phyloP scores from a whole-genome alignment of 1,140 invertebrate genomes.

The Papilio dardanus region DNA sequence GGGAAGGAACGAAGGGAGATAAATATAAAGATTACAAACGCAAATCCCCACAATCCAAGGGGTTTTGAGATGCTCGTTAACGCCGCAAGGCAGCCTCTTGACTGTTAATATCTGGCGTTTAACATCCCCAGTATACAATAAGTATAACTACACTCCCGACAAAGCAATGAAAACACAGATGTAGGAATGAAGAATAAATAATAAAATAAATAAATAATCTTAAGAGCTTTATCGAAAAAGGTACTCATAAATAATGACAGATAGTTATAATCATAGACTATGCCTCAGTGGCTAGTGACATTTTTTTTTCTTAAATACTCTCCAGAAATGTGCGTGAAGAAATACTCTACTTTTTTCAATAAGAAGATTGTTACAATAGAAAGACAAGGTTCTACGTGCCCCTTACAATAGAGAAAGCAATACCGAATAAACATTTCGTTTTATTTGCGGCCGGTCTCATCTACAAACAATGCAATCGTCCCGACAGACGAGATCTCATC shows the following conservation, averaged over 20 bases:
- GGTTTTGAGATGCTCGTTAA: constrained; percentile 30
- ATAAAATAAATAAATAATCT: too few relatives aligned
- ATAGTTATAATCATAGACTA: too few relatives aligned
- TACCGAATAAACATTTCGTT: constrained; percentile 49
- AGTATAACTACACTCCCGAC: neutral
- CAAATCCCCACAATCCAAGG: constrained; percentile 31
- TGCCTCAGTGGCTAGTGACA: too few relatives aligned
- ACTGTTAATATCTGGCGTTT: constrained; percentile 30
- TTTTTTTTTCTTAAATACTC: too few relatives aligned
- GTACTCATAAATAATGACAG: too few relatives aligned
- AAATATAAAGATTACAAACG: constrained; percentile 30
- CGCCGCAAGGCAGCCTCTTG: constrained; percentile 32
- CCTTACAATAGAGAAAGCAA: constrained; percentile 47
- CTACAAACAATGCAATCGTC: constrained; percentile 58
- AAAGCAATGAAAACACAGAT: neutral
- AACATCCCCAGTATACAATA: constrained; percentile 18
- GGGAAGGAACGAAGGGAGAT: constrained; percentile 8
- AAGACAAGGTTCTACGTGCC: neutral
- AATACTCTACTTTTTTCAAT: neutral
- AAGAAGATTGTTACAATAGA: neutral
- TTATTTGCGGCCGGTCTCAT: constrained; percentile 56
- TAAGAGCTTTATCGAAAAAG: too few relatives aligned
- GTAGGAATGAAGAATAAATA: neutral
- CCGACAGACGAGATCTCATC: constrained; percentile 52
- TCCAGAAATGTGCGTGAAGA: neutral